Evolutionary conservation across 2,113 vertebrate species (phyloP).

Genomic region (Lasiurus cinereus): DNA sequence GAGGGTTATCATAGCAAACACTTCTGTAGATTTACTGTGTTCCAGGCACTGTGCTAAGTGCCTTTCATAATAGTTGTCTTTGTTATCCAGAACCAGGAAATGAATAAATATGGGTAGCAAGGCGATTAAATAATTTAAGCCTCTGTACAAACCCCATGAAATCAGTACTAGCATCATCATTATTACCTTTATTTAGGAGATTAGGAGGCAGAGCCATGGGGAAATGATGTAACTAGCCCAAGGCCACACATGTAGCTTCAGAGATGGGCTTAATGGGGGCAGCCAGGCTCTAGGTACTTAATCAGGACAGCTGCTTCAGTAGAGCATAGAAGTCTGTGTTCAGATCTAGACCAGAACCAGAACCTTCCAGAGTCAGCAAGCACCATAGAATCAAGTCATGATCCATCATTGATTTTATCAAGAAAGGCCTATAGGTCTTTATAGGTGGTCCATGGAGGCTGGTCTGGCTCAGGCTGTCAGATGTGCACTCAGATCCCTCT

Average conservation of each 20-base stretch:
- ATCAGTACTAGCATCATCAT: not conserved
- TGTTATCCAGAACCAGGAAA: not conserved
- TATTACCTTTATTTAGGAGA: not conserved
- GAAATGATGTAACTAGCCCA: not conserved
- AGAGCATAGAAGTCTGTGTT: not conserved
- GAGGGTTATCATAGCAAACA: not conserved
- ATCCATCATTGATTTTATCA: not conserved
- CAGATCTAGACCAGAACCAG: not conserved
- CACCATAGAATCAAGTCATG: not conserved
- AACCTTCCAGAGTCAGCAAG: slow-evolving; percentile 14
- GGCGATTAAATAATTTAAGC: not conserved
- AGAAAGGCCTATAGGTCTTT: not conserved
- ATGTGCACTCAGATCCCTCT: not conserved
- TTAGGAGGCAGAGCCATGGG: not conserved
- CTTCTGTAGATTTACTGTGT: not conserved
- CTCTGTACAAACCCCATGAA: not conserved
- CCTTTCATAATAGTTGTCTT: not conserved
- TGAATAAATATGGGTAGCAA: not conserved
- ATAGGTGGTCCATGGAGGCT: not conserved
- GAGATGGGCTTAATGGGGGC: not conserved
- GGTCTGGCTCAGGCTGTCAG: not conserved
- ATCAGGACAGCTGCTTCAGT: not conserved
- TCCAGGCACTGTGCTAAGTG: not conserved
- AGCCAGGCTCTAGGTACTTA: not conserved
- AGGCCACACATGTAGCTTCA: not conserved